These are phyloP conservation scores for Drosophila tani DNA, from an alignment of 1,140 invertebrate genomes.

Conservation along the genomic window DNA sequence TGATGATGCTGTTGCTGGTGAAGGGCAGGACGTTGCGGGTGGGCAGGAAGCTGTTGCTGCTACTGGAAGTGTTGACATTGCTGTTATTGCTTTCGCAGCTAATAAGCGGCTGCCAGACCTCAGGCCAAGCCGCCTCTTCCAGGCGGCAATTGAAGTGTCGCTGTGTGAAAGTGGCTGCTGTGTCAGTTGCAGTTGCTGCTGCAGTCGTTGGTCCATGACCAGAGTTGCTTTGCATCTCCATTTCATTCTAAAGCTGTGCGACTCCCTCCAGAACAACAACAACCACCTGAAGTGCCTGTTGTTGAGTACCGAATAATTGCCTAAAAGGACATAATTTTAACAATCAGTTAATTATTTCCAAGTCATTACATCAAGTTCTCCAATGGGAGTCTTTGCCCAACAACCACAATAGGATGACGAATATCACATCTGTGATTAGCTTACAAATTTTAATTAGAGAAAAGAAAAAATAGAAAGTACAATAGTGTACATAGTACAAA, in stretches of 20 bases:
- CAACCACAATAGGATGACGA: neutral
- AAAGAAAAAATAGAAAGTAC: neutral
- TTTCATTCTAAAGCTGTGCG: constrained; percentile 83
- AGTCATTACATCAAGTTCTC: neutral
- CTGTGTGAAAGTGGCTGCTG: constrained; percentile 36
- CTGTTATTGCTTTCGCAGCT: constrained; percentile 51
- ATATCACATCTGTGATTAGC: neutral
- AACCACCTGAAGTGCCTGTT: constrained; percentile 34
- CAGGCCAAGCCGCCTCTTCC: constrained; percentile 46
- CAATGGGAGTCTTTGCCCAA: neutral
- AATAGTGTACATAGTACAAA: neutral
- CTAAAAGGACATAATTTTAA: constrained; percentile 4
- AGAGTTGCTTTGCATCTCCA: constrained; percentile 82
- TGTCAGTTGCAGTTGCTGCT: constrained; percentile 28
- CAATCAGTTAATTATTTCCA: neutral
- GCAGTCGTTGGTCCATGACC: constrained; percentile 77
- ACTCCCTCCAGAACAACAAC: constrained; percentile 46
- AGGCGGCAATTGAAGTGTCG: constrained; percentile 62
- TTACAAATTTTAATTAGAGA: constrained; percentile 17
- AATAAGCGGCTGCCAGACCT: constrained; percentile 66
- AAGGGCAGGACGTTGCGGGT: constrained; percentile 29
- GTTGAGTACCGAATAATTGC: constrained; percentile 11
- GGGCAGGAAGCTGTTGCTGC: constrained; percentile 24
- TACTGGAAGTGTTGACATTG: constrained; percentile 10
- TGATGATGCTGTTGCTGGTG: constrained; percentile 32